These are phyloP conservation scores for Nematostella vectensis DNA, from an alignment of 92 coral and sea anemone species.

Conservation along the genomic window DNA sequence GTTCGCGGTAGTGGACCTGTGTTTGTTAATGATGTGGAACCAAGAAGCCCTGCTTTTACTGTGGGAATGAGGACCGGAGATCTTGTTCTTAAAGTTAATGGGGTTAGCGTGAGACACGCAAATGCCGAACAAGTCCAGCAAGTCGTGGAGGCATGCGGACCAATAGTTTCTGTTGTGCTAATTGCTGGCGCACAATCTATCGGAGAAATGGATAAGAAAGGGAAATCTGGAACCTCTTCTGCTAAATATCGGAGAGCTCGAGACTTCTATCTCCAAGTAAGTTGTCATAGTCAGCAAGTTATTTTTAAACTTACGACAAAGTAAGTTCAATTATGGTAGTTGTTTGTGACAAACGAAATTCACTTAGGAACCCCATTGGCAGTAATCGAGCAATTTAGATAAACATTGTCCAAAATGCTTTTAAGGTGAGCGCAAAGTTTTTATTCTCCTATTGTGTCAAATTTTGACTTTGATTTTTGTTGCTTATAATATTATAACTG, in stretches of 20 bases:
- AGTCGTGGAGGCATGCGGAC: conserved; percentile 75
- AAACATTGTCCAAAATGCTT: too few species aligned
- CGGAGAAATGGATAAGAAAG: conserved; percentile 54
- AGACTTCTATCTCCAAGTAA: conserved; percentile 85
- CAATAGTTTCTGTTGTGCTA: conserved; percentile 64
- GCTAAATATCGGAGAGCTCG: conserved; percentile 66
- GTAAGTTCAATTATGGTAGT: too few species aligned
- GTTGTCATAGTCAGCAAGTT: conserved; percentile 1
- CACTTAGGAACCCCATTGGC: background rate
- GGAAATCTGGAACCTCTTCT: conserved; percentile 55
- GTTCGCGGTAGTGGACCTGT: conserved; percentile 97
- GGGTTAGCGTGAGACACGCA: conserved; percentile 71
- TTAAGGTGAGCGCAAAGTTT: too few species aligned
- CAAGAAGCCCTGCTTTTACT: conserved; percentile 73
- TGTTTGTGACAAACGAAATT: background rate
- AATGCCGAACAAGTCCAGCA: conserved; percentile 71
- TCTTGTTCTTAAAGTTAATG: conserved; percentile 81
- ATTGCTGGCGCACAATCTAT: conserved; percentile 91
- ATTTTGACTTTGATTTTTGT: too few species aligned
- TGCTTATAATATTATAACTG: too few species aligned
- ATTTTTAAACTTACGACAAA: too few species aligned
- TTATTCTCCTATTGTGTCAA: too few species aligned
- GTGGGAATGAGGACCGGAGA: conserved; percentile 87
- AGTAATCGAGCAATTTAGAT: too few species aligned
- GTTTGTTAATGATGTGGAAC: conserved; percentile 70